Evolutionary conservation across 2,888 invertebrate genomes (phyloP), one percentile per base, ranked within the genome.

Genomic region (Drosophila monieri): DNA sequence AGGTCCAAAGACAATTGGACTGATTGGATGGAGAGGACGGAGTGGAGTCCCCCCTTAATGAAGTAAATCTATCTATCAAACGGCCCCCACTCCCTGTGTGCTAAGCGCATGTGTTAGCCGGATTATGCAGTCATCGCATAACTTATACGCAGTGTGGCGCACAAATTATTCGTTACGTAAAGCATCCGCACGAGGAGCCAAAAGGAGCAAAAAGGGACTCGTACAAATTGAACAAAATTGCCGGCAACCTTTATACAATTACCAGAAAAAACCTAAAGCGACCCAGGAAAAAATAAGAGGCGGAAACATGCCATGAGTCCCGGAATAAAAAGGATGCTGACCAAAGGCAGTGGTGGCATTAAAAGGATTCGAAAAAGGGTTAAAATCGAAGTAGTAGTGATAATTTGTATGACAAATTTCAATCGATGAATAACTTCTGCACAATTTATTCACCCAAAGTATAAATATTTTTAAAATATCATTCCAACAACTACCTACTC

Each of bases 1-100:
- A 84, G 67, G 62, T 44, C 58, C 47, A 76, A 84, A 85, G 66
- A 80, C 80, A 86, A 83, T 80, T 79, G 77, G 66, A 58, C 84
- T 84, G 71, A 84, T 86, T 80, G 47, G 39, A 18, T 15, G 27
- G 39, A 30, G 66, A 9, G 9, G 8, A 9, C 9, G 27, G 27
- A 27, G 27, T 57, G 54, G 10, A 15, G 18, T 35, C 37, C 56
- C 44, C 39, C n/a, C 58, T 55, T 78, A 72, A 74, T 70, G 60
- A 48, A 35, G 54, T 23, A 27, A 35, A 21, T 67, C 54, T 46
- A 64, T 64, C 64, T 23, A 44, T 64, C 56, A 56, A 53, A 30
- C 39, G 43, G 12, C 39, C 18, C 48, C 14, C 32, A 18, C 54
- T 43, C 32, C 41, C 25, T 10, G 21, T n/a, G 48, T 44, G 30